phyloP scores from a whole-genome alignment of 2,888 invertebrate genomes.

The Acanthosepion esculentum region DNA sequence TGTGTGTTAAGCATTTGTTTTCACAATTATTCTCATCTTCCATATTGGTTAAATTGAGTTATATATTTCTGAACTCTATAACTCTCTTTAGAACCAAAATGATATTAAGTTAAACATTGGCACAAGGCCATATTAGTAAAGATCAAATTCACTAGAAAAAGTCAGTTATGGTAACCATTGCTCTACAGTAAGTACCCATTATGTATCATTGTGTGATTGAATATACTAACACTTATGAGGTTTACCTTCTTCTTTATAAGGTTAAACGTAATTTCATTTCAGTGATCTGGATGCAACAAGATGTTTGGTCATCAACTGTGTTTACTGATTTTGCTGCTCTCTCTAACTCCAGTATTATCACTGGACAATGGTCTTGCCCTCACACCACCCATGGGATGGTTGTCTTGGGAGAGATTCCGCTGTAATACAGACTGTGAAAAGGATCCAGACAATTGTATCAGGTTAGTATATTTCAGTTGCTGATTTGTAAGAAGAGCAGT shows the following conservation, averaged over 20 bases:
- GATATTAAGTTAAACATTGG: no score
- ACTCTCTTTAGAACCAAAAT: no score
- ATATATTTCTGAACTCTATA: no score
- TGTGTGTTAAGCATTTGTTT: no score
- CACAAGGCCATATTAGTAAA: no score
- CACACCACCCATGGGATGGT: slow-evolving; percentile 74
- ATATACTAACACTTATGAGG: neutral
- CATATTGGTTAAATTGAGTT: no score
- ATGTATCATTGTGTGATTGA: neutral
- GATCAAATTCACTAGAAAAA: no score
- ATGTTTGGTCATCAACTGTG: neutral
- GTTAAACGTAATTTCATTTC: neutral
- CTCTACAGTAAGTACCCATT: no score
- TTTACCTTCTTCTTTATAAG: neutral
- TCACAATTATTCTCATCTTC: no score
- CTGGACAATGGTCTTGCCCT: slow-evolving; percentile 71
- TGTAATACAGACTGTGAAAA: slow-evolving; percentile 70
- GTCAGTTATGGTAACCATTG: no score
- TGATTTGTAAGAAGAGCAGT: neutral
- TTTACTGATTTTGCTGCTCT: neutral
- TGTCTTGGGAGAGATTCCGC: slow-evolving; percentile 72
- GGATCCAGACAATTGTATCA: slow-evolving; percentile 71
- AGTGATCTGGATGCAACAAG: neutral
- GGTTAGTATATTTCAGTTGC: slow-evolving; percentile 56
- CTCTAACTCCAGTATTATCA: neutral